Percentiles rank a stretch among this genome's conserved stretches.
These are phyloP conservation scores for Solea senegalensis DNA, from an alignment of 2,113 vertebrate species.

Conservation along the genomic window DNA sequence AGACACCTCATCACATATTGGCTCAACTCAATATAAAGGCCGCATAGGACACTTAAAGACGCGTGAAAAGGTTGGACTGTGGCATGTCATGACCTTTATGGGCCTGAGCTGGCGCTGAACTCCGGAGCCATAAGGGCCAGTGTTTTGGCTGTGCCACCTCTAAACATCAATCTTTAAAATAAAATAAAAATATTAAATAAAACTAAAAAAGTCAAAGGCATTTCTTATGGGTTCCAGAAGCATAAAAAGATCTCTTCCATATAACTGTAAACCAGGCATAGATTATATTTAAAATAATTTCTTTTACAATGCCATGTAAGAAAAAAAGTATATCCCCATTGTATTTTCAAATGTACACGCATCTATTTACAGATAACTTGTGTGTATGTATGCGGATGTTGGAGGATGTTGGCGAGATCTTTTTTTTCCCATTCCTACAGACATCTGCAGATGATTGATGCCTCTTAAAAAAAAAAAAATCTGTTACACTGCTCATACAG, in stretches of 20 bases:
- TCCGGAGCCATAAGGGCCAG: slow-evolving; percentile 18
- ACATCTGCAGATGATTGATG: slow-evolving; percentile 21
- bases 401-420: slow-evolving; percentile 16
- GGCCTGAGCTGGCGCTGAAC: slow-evolving; percentile 29
- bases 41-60: slow-evolving; percentile 30
- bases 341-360: slow-evolving; percentile 90
- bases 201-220: slow-evolving; percentile 5
- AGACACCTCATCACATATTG: too few species aligned
- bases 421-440: slow-evolving; percentile 7
- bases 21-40: slow-evolving; percentile 32
- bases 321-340: slow-evolving; percentile 90
- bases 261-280: slow-evolving; percentile 81
- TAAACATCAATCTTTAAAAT: not conserved
- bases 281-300: slow-evolving; percentile 84
- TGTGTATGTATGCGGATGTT: slow-evolving; percentile 38
- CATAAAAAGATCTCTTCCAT: slow-evolving; percentile 68
- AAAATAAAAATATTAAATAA: not conserved
- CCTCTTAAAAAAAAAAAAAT: slow-evolving; percentile 16
- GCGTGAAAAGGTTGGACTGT: slow-evolving; percentile 11
- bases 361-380: slow-evolving; percentile 91
- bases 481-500: slow-evolving; percentile 30
- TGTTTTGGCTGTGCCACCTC: slow-evolving; percentile 31
- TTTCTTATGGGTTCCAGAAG: slow-evolving; percentile 41
- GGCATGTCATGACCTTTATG: slow-evolving; percentile 9
- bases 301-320: slow-evolving; percentile 89